A percentile compares a stretch with the other conserved stretches of the same genome.
These are phyloP conservation scores for Acrocephalus arundinaceus DNA, from an alignment of 2,113 vertebrate genomes.

Conservation along the genomic window DNA sequence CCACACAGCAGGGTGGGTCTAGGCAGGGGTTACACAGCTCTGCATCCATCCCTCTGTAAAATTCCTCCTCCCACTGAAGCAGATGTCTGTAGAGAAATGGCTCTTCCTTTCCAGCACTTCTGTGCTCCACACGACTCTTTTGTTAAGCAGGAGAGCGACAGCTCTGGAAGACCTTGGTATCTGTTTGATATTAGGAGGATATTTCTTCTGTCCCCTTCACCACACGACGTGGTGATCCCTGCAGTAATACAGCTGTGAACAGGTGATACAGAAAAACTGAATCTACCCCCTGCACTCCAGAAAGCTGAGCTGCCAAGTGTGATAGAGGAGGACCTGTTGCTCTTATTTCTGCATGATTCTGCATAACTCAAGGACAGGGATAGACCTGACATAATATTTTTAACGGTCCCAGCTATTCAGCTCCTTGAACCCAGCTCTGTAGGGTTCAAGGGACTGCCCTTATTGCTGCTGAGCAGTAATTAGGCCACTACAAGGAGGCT, in stretches of 20 bases:
- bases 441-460: neutral
- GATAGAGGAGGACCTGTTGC: neutral
- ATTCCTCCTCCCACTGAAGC: neutral
- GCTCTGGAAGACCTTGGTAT: neutral
- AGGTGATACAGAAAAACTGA: neutral
- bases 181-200: neutral
- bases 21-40: neutral
- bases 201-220: neutral
- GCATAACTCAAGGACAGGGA: neutral
- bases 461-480: neutral
- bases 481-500: fast-evolving
- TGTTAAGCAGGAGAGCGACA: neutral
- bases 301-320: neutral
- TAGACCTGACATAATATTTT: neutral
- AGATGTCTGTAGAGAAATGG: neutral
- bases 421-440: neutral
- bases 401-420: neutral
- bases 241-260: neutral
- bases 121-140: neutral
- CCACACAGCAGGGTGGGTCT: neutral
- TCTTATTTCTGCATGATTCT: neutral
- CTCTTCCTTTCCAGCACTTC: neutral
- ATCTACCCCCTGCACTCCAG: neutral
- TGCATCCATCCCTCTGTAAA: neutral
- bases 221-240: neutral